Evolutionary conservation across 2,888 invertebrate genomes (phyloP).

Genomic region (Tanytarsus gracilentus): DNA sequence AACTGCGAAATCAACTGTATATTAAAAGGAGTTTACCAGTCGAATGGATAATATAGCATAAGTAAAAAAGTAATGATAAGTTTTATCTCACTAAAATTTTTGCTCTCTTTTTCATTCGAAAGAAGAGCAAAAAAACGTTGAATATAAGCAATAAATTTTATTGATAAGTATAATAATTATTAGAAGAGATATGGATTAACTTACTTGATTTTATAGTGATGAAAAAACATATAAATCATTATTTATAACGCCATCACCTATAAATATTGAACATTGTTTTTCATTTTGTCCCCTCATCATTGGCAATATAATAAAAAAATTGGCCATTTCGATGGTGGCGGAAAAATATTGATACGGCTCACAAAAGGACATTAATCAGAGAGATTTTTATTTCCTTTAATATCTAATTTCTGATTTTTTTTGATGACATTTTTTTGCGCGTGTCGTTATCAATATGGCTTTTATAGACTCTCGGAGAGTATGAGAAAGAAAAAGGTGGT

Average conservation of each 20-base stretch:
- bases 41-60: conserved; percentile 16
- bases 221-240: conserved; percentile 21
- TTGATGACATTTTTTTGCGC: neutral
- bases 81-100: neutral
- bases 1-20: conserved; percentile 9
- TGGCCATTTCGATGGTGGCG: conserved; percentile 7
- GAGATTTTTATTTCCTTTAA: neutral
- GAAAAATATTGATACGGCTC: neutral
- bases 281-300: neutral
- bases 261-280: conserved; percentile 18
- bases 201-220: neutral
- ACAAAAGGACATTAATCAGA: conserved; percentile 3
- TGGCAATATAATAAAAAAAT: neutral
- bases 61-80: neutral
- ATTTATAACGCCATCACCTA: conserved; percentile 25
- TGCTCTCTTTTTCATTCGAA: neutral
- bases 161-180: conserved; percentile 21
- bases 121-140: neutral
- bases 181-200: neutral
- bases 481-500: no score
- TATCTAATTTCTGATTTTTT: conserved; percentile 3
- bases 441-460: neutral
- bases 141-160: conserved; percentile 26
- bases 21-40: conserved; percentile 17
- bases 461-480: neutral